These are phyloP conservation scores for Strix aluco DNA, from an alignment of 2,113 vertebrate species.

Conservation along the genomic window DNA sequence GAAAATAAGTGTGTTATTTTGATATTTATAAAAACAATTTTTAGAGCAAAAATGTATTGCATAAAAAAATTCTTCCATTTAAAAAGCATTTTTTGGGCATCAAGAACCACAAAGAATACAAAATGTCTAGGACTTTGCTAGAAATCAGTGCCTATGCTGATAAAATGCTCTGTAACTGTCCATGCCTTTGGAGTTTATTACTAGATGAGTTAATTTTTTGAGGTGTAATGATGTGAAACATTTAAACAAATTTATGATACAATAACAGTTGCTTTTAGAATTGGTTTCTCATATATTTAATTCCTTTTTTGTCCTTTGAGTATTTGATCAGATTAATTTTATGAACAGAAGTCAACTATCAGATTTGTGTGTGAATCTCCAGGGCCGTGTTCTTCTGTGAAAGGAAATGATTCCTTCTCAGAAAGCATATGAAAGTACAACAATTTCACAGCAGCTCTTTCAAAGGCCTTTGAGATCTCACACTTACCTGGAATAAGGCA, in stretches of 20 bases:
- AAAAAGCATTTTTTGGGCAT: not conserved
- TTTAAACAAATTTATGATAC: conserved; percentile 11
- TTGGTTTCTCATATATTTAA: not conserved
- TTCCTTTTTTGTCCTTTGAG: not conserved
- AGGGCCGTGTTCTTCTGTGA: not conserved
- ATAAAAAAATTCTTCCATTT: not conserved
- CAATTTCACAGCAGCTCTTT: not conserved
- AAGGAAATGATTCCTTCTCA: not conserved
- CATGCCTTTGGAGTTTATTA: not conserved
- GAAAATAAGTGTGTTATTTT: not conserved
- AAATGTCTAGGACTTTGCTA: not conserved
- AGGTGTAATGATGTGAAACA: not conserved
- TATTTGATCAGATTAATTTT: conserved; percentile 21
- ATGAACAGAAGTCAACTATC: not conserved
- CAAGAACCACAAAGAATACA: not conserved
- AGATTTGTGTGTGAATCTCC: not conserved
- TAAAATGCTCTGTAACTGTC: not conserved
- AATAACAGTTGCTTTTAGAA: not conserved
- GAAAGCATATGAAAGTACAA: not conserved
- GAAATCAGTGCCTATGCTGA: not conserved
- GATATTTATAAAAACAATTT: not conserved
- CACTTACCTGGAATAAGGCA: not conserved
- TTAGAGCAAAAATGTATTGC: not conserved
- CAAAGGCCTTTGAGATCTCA: not conserved
- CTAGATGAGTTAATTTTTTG: not conserved